Evolutionary conservation across 2,797 vertebrate species (phyloP).

Genomic region (Gallinago stenura): DNA sequence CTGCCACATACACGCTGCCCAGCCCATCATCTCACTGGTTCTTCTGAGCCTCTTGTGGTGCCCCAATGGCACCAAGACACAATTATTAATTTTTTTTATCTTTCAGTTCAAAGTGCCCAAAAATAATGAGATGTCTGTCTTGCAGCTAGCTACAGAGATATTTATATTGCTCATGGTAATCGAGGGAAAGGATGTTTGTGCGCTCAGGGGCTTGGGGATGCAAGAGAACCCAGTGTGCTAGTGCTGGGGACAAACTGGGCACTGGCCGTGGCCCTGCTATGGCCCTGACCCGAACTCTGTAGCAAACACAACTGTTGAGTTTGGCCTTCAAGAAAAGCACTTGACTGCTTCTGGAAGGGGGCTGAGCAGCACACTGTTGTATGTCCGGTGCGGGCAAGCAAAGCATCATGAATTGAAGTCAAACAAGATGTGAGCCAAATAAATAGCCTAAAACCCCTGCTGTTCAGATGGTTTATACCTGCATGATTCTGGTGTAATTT

Average conservation of each 20-base stretch:
- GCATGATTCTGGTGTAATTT: neutral
- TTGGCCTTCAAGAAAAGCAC: neutral
- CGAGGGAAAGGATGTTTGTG: neutral
- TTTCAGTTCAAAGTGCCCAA: neutral
- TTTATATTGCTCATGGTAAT: neutral
- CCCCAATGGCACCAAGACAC: neutral
- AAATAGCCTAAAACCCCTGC: neutral
- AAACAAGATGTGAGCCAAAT: neutral
- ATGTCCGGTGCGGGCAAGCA: neutral
- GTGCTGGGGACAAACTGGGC: neutral
- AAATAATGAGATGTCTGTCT: neutral
- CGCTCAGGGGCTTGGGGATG: fast-evolving
- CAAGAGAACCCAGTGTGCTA: neutral
- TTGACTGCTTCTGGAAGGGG: neutral
- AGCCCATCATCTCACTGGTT: neutral
- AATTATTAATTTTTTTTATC: neutral
- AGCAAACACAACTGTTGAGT: neutral
- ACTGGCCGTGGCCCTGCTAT: neutral
- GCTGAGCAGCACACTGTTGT: fast-evolving
- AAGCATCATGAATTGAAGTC: neutral
- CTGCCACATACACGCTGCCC: neutral
- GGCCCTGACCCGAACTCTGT: fast-evolving
- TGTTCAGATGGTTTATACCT: neutral
- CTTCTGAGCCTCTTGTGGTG: neutral
- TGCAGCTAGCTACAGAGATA: neutral